Evolutionary conservation across 2,113 vertebrate species (phyloP).

Genomic region (Hemichromis elongatus): DNA sequence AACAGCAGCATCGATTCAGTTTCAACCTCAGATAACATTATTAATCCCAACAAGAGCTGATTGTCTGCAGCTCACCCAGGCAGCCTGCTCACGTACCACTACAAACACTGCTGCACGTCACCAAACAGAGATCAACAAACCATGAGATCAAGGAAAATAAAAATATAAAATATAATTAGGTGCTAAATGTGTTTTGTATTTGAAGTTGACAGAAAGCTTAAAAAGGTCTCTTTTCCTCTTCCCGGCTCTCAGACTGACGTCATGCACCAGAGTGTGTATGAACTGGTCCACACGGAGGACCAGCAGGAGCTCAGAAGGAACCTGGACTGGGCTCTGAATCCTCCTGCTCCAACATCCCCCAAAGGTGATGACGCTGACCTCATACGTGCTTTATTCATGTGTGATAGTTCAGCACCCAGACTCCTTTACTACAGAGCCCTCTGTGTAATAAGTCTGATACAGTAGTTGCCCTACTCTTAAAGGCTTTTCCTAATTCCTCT

Average conservation of each 20-base stretch:
- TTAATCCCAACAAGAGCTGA: too few species aligned
- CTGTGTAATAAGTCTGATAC: too few species aligned
- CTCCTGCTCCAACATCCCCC: not conserved
- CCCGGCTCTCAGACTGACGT: constrained; percentile 72
- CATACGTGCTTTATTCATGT: not conserved
- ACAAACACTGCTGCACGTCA: not conserved
- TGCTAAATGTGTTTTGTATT: too few species aligned
- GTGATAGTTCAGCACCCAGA: not conserved
- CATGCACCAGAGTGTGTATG: constrained; percentile 80
- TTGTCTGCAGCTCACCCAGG: too few species aligned
- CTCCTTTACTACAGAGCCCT: not conserved
- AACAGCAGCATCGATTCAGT: not conserved
- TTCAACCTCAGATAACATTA: not conserved
- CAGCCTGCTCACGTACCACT: too few species aligned
- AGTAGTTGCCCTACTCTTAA: not conserved
- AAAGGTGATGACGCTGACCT: constrained; percentile 34
- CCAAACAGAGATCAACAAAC: not conserved
- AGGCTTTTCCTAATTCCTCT: not conserved
- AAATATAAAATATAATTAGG: not conserved
- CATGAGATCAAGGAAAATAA: not conserved
- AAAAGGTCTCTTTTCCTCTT: not conserved
- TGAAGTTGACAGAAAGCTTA: not conserved
- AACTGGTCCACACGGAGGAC: constrained; percentile 80
- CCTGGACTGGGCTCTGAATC: constrained; percentile 77
- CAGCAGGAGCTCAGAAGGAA: constrained; percentile 78